These are phyloP conservation scores for Pseudopodoces humilis DNA, from an alignment of 2,113 vertebrate genomes.

Conservation along the genomic window DNA sequence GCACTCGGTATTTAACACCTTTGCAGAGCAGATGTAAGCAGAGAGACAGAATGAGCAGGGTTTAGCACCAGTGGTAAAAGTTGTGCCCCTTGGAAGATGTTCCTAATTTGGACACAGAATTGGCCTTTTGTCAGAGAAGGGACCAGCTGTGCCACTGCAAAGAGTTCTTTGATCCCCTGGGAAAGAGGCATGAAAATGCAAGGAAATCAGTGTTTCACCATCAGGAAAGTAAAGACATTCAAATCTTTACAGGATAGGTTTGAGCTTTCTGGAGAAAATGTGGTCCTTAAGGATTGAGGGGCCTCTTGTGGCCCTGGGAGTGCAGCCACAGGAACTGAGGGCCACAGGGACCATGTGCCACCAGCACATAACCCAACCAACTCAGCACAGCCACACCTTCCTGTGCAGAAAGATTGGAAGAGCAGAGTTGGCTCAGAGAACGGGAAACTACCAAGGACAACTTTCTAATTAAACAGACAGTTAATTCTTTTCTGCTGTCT, in stretches of 20 bases:
- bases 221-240: not conserved
- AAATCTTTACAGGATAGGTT: not conserved
- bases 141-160: not conserved
- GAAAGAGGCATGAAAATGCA: not conserved
- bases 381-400: not conserved
- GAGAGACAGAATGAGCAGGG: not conserved
- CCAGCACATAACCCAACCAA: not conserved
- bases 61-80: not conserved
- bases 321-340: not conserved
- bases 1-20: not conserved
- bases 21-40: not conserved
- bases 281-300: not conserved
- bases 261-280: not conserved
- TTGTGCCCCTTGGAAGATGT: not conserved
- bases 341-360: not conserved
- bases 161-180: not conserved
- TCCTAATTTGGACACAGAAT: not conserved
- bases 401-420: not conserved
- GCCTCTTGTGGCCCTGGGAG: not conserved
- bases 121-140: not conserved
- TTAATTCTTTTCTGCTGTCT: not conserved
- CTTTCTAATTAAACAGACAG: not conserved
- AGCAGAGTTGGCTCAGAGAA: not conserved
- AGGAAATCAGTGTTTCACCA: not conserved
- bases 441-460: not conserved